Base-by-base conservation (phyloP, 2,113 vertebrate genomes). In the Montifringilla adamsi region DNA sequence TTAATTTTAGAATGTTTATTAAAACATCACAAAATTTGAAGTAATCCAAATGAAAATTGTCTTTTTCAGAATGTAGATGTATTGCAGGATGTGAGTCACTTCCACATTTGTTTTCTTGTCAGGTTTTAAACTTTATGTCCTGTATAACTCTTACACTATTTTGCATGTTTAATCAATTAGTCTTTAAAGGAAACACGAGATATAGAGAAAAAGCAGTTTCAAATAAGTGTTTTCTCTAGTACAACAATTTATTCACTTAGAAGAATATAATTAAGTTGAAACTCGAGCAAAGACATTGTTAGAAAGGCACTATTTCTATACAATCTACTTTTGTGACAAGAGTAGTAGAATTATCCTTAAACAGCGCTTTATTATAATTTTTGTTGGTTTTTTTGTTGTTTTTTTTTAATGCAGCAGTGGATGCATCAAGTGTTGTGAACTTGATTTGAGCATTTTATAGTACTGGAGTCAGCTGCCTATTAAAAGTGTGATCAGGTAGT, bases 401-500 rank as follows among this genome's bases (percentile, higher is more conserved):
- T 15, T 41, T 69, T 59, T 91, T 76, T 64, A 82, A 96, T 96
- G 94, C 95, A 97, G 97, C 95, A 97, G 96, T 98, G 94, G 96
- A 96, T 97, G 97, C 95, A 31, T 98, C 97, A 95, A 98, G 97
- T 98, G 98, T 98, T 98, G 95, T 97, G 93, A 98, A 98, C 98
- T 98, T 98, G 97, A 98, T 98, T 97, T 98, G 97, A 98, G 97
- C 97, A 97, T 97, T 98, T 98, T 98, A 97, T 97, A 93, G 97
- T 97, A 95, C 96, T 98, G 95, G 87, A 97, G 95, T 98, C 97
- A 98, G 98, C 98, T 98, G 98, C 98, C 98, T 98, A 98, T 98
- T 98, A 98, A 98, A 99, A 97, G 98, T 99, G 98, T 99, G 98
- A 99, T 99, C 99, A 99, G 98, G 98, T 99, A 99, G 98, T 99